A percentile compares a stretch with the other conserved stretches of the same genome.
These are phyloP conservation scores for Augiades crinisus DNA, from an alignment of 2,888 invertebrate genomes.

Conservation along the genomic window DNA sequence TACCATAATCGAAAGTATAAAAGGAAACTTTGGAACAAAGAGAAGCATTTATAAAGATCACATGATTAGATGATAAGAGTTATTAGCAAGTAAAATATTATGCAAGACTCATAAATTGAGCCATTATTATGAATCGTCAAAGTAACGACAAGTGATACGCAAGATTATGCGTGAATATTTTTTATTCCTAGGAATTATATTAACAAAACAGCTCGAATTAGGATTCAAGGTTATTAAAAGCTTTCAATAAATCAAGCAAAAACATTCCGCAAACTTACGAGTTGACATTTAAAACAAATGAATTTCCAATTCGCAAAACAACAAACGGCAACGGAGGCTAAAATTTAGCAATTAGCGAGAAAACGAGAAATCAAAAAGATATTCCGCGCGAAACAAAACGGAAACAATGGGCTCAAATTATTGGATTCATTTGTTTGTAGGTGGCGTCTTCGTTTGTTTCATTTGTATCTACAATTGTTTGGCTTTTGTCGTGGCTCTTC, in stretches of 20 bases:
- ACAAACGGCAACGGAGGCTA: slow-evolving; percentile 10
- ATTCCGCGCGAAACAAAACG: slow-evolving; percentile 18
- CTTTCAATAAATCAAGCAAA: neutral
- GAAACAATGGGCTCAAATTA: slow-evolving; percentile 23
- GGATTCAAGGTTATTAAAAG: no score
- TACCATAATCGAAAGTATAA: no score
- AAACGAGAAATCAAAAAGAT: slow-evolving; percentile 25
- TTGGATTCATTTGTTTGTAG: slow-evolving; percentile 26
- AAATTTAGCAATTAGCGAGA: slow-evolving; percentile 24
- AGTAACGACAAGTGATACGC: no score
- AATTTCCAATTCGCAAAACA: slow-evolving; percentile 14
- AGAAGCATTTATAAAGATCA: no score
- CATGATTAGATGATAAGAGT: no score
- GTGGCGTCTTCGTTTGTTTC: slow-evolving; percentile 24
- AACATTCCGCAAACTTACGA: neutral
- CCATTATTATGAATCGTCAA: no score
- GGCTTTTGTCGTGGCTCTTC: slow-evolving; percentile 22
- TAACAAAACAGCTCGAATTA: no score
- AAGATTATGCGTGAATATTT: no score
- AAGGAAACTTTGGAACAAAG: no score
- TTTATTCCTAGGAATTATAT: no score
- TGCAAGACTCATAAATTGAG: no score
- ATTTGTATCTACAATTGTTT: slow-evolving; percentile 20
- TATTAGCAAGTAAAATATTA: no score
- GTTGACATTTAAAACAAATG: slow-evolving; percentile 8